phyloP scores from a whole-genome alignment of 2,113 vertebrate genomes.

The Nasalis larvatus region DNA sequence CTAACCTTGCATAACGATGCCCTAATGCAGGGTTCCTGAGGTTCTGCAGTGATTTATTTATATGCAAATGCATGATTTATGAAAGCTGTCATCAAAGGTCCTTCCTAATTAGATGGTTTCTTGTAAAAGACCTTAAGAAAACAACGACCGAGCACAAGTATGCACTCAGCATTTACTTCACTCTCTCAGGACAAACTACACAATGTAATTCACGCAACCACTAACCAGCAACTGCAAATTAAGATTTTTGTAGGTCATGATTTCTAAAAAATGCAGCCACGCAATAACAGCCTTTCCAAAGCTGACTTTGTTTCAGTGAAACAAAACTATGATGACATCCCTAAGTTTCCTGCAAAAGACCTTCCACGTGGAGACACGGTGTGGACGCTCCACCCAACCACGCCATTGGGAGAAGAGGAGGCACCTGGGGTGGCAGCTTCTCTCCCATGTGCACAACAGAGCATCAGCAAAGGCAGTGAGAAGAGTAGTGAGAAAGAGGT shows the following conservation, averaged over 20 bases:
- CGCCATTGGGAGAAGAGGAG: fast-evolving
- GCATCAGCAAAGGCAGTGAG: background rate
- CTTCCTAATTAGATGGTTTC: background rate
- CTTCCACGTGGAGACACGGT: background rate
- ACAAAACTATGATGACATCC: background rate
- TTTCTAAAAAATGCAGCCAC: background rate
- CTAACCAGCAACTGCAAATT: slow-evolving; percentile 9
- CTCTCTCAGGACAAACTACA: slow-evolving; percentile 11
- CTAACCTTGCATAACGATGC: background rate
- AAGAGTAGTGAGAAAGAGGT: background rate
- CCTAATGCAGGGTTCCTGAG: background rate
- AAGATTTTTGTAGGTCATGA: background rate
- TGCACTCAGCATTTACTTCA: background rate
- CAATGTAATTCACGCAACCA: background rate
- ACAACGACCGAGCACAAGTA: background rate
- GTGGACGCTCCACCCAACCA: background rate
- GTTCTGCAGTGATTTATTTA: background rate
- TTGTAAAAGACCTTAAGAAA: background rate
- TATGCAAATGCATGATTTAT: background rate
- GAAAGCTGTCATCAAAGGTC: background rate
- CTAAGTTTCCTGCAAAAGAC: background rate
- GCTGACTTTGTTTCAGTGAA: background rate
- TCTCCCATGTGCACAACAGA: fast-evolving
- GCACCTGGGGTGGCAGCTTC: background rate
- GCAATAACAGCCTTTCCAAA: background rate